These are phyloP conservation scores for Nixonia krombeini DNA, from an alignment of 1,140 invertebrate genomes.

Conservation along the genomic window DNA sequence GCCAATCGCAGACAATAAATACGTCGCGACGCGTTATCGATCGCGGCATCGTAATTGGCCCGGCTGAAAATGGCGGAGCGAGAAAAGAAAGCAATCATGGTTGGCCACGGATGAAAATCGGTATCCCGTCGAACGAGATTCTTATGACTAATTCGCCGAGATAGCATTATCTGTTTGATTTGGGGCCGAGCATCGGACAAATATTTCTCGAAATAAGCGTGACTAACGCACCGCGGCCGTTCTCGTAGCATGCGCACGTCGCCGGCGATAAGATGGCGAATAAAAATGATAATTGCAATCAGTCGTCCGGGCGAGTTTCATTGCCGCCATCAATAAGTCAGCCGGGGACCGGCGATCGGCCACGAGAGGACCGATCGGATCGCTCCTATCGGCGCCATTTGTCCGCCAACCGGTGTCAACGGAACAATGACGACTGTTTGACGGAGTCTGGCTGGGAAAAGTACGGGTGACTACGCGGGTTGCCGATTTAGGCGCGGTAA, in stretches of 20 bases:
- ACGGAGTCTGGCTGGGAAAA: no score
- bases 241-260: no score
- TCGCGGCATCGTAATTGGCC: no score
- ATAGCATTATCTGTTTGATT: slow-evolving; percentile 46
- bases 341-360: no score
- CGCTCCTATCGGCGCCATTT: no score
- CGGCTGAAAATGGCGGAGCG: no score
- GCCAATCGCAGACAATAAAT: no score
- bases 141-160: slow-evolving; percentile 48
- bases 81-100: slow-evolving; percentile 24
- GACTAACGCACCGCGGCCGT: slow-evolving; percentile 43
- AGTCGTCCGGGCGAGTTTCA: slow-evolving; percentile 7
- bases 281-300: slow-evolving; percentile 32
- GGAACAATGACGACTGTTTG: neutral
- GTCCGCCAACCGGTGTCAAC: no score
- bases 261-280: slow-evolving; percentile 26
- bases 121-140: slow-evolving; percentile 22
- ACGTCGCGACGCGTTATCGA: no score
- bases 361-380: no score
- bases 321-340: slow-evolving; percentile 2
- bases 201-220: slow-evolving; percentile 50
- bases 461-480: no score
- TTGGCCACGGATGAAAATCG: slow-evolving; percentile 43
- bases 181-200: slow-evolving; percentile 36
- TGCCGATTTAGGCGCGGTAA: no score